Evolutionary conservation across 2,888 invertebrate species (phyloP).

Genomic region (Cordilura impudica): DNA sequence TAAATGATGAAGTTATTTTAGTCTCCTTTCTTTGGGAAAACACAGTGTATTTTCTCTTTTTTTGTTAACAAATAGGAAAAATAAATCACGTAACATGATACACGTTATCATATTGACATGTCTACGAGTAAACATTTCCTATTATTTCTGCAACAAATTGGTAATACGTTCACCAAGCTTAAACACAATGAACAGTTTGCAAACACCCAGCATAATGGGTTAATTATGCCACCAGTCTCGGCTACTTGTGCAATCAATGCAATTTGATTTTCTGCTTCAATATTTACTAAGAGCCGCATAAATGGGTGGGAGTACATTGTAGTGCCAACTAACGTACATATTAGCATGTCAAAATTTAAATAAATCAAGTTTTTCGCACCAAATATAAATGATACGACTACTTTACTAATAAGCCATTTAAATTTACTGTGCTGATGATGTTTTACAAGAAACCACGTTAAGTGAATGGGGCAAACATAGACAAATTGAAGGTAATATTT

Average conservation of each 20-base stretch:
- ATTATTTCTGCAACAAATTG: constrained; percentile 62
- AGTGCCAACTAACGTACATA: constrained; percentile 65
- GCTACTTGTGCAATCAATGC: constrained; percentile 63
- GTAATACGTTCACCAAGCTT: constrained; percentile 64
- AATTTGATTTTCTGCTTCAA: constrained; percentile 32
- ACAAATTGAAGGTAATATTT: constrained; percentile 66
- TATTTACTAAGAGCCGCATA: constrained; percentile 26
- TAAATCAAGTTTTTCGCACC: constrained; percentile 67
- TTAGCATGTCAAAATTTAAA: constrained; percentile 68
- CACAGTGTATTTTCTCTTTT: too few species aligned
- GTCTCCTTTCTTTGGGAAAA: too few species aligned
- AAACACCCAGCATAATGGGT: constrained; percentile 64
- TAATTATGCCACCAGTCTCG: constrained; percentile 68
- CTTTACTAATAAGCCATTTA: constrained; percentile 16
- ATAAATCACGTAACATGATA: not conserved
- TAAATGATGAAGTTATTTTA: too few species aligned
- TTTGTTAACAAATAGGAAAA: too few species aligned
- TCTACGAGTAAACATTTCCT: constrained; percentile 60
- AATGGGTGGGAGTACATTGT: constrained; percentile 12
- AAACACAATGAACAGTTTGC: constrained; percentile 68
- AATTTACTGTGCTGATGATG: not conserved
- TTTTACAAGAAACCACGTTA: constrained; percentile 58
- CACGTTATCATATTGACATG: constrained; percentile 30
- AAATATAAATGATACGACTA: constrained; percentile 64
- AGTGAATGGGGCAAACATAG: constrained; percentile 63